Evolutionary conservation across 2,113 vertebrate genomes (phyloP), one percentile per base, ranked within the genome.

Genomic region (Scophthalmus maximus): DNA sequence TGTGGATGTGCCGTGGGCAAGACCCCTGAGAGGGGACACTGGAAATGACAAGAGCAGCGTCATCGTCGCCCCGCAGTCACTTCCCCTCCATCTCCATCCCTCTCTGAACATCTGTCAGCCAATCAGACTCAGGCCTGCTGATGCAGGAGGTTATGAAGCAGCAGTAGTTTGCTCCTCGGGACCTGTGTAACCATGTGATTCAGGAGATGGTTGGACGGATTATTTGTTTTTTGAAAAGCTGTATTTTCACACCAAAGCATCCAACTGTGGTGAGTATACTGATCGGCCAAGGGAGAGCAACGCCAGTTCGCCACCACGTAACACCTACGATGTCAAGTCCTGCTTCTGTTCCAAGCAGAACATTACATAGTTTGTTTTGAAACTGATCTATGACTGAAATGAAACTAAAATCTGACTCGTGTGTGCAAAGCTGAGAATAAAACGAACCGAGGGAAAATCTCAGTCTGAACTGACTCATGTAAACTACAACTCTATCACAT

Each of bases 1-100:
- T 84, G 58, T n/a, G n/a, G n/a, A 79, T 68, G 47, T 63, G 76
- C 79, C 86, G 29, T 30, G 58, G 76, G 73, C 84, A 75, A 72
- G 62, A 77, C 63, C 70, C 83, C 67, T 27, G 46, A 65, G 83
- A 78, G 78, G 68, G 62, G 59, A 83, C 73, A 70, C 53, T 83
- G 62, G 59, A 84, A 85, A 85, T 71, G 68, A 81, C 69, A 83
- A 73, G 58, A 71, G 46, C 47, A 55, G 49, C 26, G 30, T 82
- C 84, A 85, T 79, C 61, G 51, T 56, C 65, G 57, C 42, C 44
- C 53, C 52, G 64, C 55, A 67, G 68, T 58, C 38, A 44, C 53
- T 62, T 56, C 23, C 32, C 58, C 56, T 52, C n/a, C 68, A 77
- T 70, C 79, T 80, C 36, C 49, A 61, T 17, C 58, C 23, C 55